Percentiles rank a stretch among this genome's conserved stretches.
These are phyloP conservation scores for Sepiola atlantica DNA, from an alignment of 2,888 invertebrate species.

Conservation along the genomic window DNA sequence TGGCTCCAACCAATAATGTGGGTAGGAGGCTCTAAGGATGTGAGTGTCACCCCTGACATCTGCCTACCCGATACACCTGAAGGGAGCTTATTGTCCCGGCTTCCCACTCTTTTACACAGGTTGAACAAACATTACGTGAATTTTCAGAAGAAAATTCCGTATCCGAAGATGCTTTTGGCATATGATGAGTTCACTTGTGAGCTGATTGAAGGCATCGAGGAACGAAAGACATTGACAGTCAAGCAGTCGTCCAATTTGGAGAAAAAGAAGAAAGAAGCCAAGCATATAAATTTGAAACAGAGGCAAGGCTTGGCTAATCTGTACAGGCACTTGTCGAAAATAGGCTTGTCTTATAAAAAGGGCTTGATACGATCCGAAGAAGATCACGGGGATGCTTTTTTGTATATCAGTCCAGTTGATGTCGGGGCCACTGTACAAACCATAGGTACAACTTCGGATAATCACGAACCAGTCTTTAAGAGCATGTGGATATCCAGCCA, in stretches of 20 bases:
- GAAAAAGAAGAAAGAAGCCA: slow-evolving; percentile 80
- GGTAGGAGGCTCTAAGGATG: not conserved
- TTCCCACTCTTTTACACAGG: slow-evolving; percentile 56
- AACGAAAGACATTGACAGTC: not conserved
- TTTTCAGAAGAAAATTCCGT: slow-evolving; percentile 55
- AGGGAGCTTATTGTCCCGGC: slow-evolving; percentile 46
- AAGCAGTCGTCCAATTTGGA: slow-evolving; percentile 56
- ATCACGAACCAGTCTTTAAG: not conserved
- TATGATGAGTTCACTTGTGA: slow-evolving; percentile 71
- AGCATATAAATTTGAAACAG: slow-evolving; percentile 86
- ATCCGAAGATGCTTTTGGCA: slow-evolving; percentile 55
- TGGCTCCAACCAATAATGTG: not conserved
- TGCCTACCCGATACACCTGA: not conserved
- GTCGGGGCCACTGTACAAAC: slow-evolving; percentile 49
- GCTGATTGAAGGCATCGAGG: slow-evolving; percentile 47
- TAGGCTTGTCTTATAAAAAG: slow-evolving; percentile 85
- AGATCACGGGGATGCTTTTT: slow-evolving; percentile 48
- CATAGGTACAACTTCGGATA: not conserved
- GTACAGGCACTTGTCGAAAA: slow-evolving; percentile 84
- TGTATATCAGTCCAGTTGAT: slow-evolving; percentile 53
- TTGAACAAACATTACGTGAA: slow-evolving; percentile 62
- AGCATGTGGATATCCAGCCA: slow-evolving; percentile 34
- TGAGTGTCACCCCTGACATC: not conserved
- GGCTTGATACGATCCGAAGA: slow-evolving; percentile 78
- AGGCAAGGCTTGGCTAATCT: slow-evolving; percentile 88